phyloP scores from a whole-genome alignment of 2,888 invertebrate species.

The Achlya flavicornis region DNA sequence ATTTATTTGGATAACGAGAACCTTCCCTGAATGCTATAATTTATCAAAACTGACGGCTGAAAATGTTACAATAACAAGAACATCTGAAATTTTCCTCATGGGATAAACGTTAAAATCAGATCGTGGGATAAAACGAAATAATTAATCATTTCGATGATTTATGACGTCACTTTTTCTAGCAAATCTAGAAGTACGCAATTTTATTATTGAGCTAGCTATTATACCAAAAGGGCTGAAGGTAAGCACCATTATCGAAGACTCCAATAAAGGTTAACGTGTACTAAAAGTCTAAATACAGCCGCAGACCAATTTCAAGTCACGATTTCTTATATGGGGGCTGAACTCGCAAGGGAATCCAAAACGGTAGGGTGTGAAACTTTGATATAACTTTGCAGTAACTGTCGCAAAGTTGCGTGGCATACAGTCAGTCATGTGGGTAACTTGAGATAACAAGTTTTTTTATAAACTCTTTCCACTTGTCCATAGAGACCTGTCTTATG shows the following conservation, averaged over 20 bases:
- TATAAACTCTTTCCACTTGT: not conserved
- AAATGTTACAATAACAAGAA: not conserved
- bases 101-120: not conserved
- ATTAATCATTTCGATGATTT: not conserved
- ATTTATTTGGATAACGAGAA: not conserved
- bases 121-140: not conserved
- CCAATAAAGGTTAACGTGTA: not conserved
- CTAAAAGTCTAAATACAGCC: not conserved
- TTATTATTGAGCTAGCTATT: too few species aligned
- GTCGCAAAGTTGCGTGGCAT: constrained; percentile 7
- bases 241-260: not conserved
- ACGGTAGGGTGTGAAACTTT: constrained; percentile 20
- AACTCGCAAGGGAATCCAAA: constrained; percentile 15
- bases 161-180: not conserved
- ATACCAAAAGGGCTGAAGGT: not conserved
- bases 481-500: not conserved
- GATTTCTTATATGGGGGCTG: not conserved
- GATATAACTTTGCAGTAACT: constrained; percentile 22
- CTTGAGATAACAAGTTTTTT: constrained; percentile 1
- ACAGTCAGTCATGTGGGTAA: not conserved
- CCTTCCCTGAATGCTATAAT: not conserved
- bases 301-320: constrained; percentile 3
- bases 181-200: too few species aligned
- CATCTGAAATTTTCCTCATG: not conserved
- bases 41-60: constrained; percentile 6